Base-by-base conservation (phyloP, 2,888 invertebrate species). In the Orthosia gothica region DNA sequence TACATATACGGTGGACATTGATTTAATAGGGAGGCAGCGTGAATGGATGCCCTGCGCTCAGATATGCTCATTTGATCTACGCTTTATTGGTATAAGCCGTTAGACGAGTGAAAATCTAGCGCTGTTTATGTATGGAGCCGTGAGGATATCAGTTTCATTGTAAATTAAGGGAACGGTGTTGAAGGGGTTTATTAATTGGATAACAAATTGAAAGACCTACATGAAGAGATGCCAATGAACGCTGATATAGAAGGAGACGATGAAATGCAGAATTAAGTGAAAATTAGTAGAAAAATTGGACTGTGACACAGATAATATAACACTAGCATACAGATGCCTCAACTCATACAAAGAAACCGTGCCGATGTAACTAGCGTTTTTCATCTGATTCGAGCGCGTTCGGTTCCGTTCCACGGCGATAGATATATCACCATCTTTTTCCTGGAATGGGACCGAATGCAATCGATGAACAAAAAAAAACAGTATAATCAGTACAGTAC, bases 1-100 rank as follows among this genome's bases (percentile, higher is more conserved):
- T 90, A 90, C 93, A 90, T 93, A 93, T 93, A 93, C 87, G 94
- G 94, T 82, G 86, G 94, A 95, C 94, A 89, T 92, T 95, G 95
- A 95, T 95, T 94, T 95, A 95, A 90, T 90, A 89, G 84, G 83
- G 81, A 85, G 84, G 85, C 89, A 83, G 91, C 88, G 92, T 91
- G 93, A 93, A 93, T 93, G 90, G 90, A 91, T 91, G 88, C 85
- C 74, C 84, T 76, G 59, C 80, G 81, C 79, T 81, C 80, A 87
- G 90, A 89, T 91, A 90, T 88, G 86, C 88, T 89, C 86, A 87
- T 91, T 92, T 91, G 91, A 91, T 90, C 86, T 89, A 92, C 89
- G 88, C 87, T 89, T 85, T 87, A 88, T 86, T 86, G 82, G 86
- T 81, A 68, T 72, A 62, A 70, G 74, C 84, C 81, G 84, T 83